A percentile compares a stretch with the other conserved stretches of the same genome.
These are phyloP conservation scores for Clivina fossor DNA, from an alignment of 2,888 invertebrate species.

Conservation along the genomic window DNA sequence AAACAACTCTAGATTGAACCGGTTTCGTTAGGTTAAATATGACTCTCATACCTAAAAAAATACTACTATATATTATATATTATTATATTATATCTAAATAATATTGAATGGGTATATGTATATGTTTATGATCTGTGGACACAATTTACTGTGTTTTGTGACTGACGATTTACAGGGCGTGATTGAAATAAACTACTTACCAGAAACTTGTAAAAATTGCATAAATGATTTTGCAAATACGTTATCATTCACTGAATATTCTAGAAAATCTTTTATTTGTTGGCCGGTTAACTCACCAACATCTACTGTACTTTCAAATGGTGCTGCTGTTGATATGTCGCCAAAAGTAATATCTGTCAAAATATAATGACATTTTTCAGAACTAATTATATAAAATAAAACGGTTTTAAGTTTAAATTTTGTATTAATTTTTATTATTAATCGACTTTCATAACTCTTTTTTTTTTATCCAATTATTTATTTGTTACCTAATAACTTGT, in stretches of 20 bases:
- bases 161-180: neutral
- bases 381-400: no score
- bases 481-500: no score
- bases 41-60: constrained; percentile 60
- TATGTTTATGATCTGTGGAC: no score
- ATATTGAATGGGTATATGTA: neutral
- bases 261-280: constrained; percentile 64
- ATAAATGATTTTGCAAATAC: constrained; percentile 53
- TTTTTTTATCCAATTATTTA: no score
- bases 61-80: no score
- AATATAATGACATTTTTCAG: no score
- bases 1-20: constrained; percentile 60
- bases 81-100: neutral
- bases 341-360: constrained; percentile 72
- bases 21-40: constrained; percentile 64
- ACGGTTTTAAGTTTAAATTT: no score
- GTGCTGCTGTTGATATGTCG: constrained; percentile 68
- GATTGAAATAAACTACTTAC: constrained; percentile 46
- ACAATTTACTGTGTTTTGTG: no score
- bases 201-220: constrained; percentile 64
- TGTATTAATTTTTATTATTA: no score
- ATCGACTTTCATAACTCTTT: no score
- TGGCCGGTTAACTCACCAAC: constrained; percentile 69
- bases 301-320: constrained; percentile 76
- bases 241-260: constrained; percentile 56